phyloP scores from a whole-genome alignment of 2,113 vertebrate species.

The Ceuthmochares aereus region DNA sequence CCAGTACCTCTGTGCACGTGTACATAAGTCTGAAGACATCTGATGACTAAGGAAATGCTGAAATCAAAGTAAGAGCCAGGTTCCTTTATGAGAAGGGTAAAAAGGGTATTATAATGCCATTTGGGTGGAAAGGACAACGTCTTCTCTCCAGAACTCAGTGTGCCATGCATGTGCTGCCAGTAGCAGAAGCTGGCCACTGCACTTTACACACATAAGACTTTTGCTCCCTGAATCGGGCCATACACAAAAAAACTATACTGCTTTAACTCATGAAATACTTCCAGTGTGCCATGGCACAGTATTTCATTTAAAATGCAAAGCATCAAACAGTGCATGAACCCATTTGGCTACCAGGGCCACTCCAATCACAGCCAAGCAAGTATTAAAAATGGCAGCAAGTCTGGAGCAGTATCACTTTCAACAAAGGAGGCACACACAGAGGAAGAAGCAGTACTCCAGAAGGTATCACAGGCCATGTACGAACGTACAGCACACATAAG shows the following conservation, averaged over 20 bases:
- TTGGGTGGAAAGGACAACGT: rapidly evolving
- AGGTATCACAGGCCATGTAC: conserved; percentile 39
- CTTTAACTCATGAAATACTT: conserved; percentile 46
- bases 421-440: not conserved
- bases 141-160: not conserved
- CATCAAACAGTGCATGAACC: not conserved
- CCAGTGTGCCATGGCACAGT: not conserved
- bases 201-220: conserved; percentile 42
- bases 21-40: not conserved
- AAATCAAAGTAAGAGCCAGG: not conserved
- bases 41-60: not conserved
- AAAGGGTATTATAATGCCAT: not conserved
- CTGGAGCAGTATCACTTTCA: not conserved
- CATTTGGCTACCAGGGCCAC: not conserved
- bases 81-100: not conserved
- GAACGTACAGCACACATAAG: conserved; percentile 12
- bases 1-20: rapidly evolving
- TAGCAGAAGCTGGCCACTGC: not conserved
- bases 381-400: not conserved
- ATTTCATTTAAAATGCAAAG: conserved; percentile 63
- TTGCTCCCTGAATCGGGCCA: conserved; percentile 48
- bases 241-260: not conserved
- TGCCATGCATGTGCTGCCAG: not conserved
- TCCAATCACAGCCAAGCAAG: conserved; percentile 1
- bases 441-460: not conserved